Percentiles rank a stretch among this genome's conserved stretches.
Conservation (phyloP, 1,140 invertebrate genomes). For the Scaptomyza graminum region DNA sequence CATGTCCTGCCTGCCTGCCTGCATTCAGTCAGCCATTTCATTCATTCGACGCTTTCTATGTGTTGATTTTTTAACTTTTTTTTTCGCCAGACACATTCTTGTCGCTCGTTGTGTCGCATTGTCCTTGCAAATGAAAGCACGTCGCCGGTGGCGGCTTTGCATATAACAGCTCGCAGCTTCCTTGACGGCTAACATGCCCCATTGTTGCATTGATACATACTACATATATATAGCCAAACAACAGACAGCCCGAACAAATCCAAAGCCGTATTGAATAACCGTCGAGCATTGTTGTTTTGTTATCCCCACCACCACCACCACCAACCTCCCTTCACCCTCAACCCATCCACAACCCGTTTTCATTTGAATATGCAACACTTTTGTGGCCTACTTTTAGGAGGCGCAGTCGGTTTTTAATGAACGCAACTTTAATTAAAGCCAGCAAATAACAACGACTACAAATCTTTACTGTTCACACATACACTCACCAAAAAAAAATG, state of each 20-base stretch:
- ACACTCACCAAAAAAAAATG: slow-evolving; percentile 8
- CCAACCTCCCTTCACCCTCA: no score
- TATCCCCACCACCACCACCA: no score
- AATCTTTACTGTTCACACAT: slow-evolving; percentile 48
- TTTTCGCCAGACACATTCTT: not conserved
- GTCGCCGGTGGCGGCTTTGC: slow-evolving; percentile 55
- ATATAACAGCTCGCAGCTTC: slow-evolving; percentile 59
- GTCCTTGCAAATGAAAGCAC: slow-evolving; percentile 79
- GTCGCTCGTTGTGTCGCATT: slow-evolving; percentile 59
- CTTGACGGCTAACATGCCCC: slow-evolving; percentile 51
- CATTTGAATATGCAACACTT: slow-evolving; percentile 76
- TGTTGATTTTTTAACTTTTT: slow-evolving; percentile 1
- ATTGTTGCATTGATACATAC: slow-evolving; percentile 37
- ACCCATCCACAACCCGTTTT: not conserved
- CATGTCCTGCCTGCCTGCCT: slow-evolving; percentile 20
- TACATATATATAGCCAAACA: slow-evolving; percentile 1
- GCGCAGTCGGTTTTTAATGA: slow-evolving; percentile 67
- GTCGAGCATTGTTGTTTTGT: not conserved
- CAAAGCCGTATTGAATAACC: slow-evolving; percentile 65
- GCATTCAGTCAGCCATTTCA: slow-evolving; percentile 46
- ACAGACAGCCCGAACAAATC: slow-evolving; percentile 26
- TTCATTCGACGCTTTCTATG: slow-evolving; percentile 48
- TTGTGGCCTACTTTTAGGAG: slow-evolving; percentile 64
- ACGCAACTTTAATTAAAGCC: slow-evolving; percentile 66
- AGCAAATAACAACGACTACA: slow-evolving; percentile 45